Percentiles rank a stretch among this genome's conserved stretches.
phyloP scores from a whole-genome alignment of 1,140 invertebrate genomes.

The Pseudomyrmex cubaensis region DNA sequence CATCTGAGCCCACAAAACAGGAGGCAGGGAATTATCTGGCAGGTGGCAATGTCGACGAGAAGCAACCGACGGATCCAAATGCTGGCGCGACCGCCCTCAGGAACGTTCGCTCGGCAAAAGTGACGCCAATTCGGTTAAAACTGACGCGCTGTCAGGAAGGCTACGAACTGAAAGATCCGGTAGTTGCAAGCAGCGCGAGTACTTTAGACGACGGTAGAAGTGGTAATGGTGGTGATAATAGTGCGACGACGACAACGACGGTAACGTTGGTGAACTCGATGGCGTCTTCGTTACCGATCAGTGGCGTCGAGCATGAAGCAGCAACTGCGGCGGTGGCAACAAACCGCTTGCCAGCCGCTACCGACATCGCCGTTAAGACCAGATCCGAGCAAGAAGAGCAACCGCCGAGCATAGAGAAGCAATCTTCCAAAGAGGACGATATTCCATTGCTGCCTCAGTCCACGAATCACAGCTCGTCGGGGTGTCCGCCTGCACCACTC shows the following conservation, averaged over 20 bases:
- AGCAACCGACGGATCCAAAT: slow-evolving; percentile 79
- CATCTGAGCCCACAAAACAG: slow-evolving; percentile 83
- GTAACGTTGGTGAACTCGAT: slow-evolving; percentile 77
- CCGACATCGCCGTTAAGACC: slow-evolving; percentile 10
- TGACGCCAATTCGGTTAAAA: slow-evolving; percentile 93
- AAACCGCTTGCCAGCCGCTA: slow-evolving; percentile 63
- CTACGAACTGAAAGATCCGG: slow-evolving; percentile 85
- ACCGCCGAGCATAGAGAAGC: slow-evolving; percentile 58
- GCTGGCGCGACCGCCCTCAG: slow-evolving; percentile 83
- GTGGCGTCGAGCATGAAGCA: slow-evolving; percentile 56
- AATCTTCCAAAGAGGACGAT: slow-evolving; percentile 72
- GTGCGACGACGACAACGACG: slow-evolving; percentile 54
- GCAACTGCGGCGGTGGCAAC: slow-evolving; percentile 71
- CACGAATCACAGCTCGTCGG: slow-evolving; percentile 76
- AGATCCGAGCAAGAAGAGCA: slow-evolving; percentile 46
- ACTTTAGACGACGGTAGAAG: slow-evolving; percentile 47
- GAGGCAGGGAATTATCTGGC: slow-evolving; percentile 80
- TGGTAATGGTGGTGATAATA: slow-evolving; percentile 81
- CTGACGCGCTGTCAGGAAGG: slow-evolving; percentile 91
- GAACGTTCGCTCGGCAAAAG: slow-evolving; percentile 88
- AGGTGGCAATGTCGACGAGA: slow-evolving; percentile 80
- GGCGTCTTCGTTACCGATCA: slow-evolving; percentile 14
- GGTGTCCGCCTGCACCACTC: slow-evolving; percentile 86
- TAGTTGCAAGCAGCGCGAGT: slow-evolving; percentile 66
- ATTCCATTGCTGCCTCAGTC: slow-evolving; percentile 67